Percentiles rank a stretch among this genome's conserved stretches.
Conservation (phyloP, 2,888 invertebrate genomes). For the Crocallis elinguaria region DNA sequence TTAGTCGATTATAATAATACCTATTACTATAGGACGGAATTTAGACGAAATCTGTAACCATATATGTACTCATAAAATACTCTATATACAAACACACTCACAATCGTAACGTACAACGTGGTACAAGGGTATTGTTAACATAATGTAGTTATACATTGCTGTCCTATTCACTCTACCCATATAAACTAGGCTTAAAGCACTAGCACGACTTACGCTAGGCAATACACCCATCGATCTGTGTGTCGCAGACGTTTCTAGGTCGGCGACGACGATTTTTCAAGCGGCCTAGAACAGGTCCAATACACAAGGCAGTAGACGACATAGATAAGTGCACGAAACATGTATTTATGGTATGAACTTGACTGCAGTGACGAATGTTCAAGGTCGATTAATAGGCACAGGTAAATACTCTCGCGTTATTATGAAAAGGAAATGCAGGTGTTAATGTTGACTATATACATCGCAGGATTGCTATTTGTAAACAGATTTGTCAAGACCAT, state of each 20-base stretch:
- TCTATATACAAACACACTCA: too few relatives aligned
- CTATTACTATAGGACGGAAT: too few relatives aligned
- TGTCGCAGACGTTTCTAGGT: constrained; percentile 68
- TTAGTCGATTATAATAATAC: too few relatives aligned
- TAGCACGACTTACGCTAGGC: constrained; percentile 44
- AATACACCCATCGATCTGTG: constrained; percentile 58
- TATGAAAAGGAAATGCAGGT: constrained; percentile 7
- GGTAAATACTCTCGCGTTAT: constrained; percentile 7
- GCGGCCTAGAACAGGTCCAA: constrained; percentile 39
- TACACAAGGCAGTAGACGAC: neutral
- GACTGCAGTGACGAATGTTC: too few relatives aligned
- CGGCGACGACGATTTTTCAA: constrained; percentile 53
- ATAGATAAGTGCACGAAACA: neutral
- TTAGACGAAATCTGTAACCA: too few relatives aligned
- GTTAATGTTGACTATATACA: constrained; percentile 1
- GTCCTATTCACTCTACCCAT: neutral
- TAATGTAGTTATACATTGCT: too few relatives aligned
- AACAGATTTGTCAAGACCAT: constrained; percentile 13
- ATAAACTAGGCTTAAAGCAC: constrained; percentile 44
- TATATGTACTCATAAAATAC: too few relatives aligned
- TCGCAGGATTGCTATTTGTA: constrained; percentile 34
- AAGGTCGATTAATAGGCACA: too few relatives aligned
- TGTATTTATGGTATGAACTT: too few relatives aligned
- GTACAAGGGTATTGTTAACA: too few relatives aligned
- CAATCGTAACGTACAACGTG: too few relatives aligned